Evolutionary conservation across 2,113 vertebrate genomes (phyloP), one percentile per base, ranked within the genome.

Genomic region (Callospermophilus lateralis): DNA sequence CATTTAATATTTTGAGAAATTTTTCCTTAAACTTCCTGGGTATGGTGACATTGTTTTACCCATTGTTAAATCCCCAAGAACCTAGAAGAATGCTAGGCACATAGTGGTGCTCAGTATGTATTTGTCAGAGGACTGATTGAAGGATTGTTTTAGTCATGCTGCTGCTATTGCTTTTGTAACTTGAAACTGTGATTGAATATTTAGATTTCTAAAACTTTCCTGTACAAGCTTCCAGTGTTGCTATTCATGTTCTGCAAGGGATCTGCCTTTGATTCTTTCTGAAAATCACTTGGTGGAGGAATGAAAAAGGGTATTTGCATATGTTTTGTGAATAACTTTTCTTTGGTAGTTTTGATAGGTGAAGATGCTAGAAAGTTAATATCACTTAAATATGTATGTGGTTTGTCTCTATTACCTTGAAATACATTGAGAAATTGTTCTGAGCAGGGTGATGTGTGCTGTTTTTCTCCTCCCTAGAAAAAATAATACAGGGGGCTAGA

Each of bases 281-380:
- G 30, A 80, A 48, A 81, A 84, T 83, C 78, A n/a, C 34, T 81
- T 55, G 45, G 28, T 89, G 28, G 34, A 67, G 45, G 26, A 10
- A 4, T 67, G n/a, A 34, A 67, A 42, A 94, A 79, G 67, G 61
- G 13, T 19, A 76, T 78, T 94, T 73, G 80, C 12, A 1, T 89
- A 39, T 85, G 55, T 95, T 97, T 96, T 93, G 79, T 84, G 53
- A 86, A 86, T 78, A 77, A 78, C 51, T 84, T 86, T 90, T 45
- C 42, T 72, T 48, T 84, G 83, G 48, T 68, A 86, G 48, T 83
- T 94, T 94, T 73, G 16, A n/a, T 77, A 61, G 26, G 37, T 65
- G 26, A 84, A 77, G 77, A 81, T 70, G 34, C 87, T 79, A 63
- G 63, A 73, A 78, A 93, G 39, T 45, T 84, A 89, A n/a, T 42